A percentile compares a stretch with the other conserved stretches of the same genome.
These are phyloP conservation scores for Hyposoter didymator DNA, from an alignment of 2,888 invertebrate species.

Conservation along the genomic window DNA sequence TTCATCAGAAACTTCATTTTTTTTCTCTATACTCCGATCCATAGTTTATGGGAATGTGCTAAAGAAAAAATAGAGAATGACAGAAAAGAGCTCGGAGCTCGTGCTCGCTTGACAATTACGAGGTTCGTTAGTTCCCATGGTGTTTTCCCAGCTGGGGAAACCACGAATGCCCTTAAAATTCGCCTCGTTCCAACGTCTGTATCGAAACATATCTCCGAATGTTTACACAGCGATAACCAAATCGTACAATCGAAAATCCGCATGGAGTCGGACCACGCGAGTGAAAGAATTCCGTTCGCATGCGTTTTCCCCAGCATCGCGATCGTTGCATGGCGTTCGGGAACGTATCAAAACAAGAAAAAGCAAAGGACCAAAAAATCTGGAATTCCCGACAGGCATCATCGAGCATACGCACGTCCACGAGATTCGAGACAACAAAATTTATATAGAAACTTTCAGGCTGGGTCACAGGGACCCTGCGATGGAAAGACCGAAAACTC, in stretches of 20 bases:
- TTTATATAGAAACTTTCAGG: not conserved
- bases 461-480: not conserved
- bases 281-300: not conserved
- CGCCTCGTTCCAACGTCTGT: slow-evolving; percentile 11
- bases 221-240: not conserved
- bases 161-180: slow-evolving; percentile 29
- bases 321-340: not conserved
- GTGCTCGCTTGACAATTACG: slow-evolving; percentile 30
- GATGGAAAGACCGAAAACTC: not conserved
- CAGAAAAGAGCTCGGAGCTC: not conserved
- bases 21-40: not conserved
- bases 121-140: slow-evolving; percentile 43
- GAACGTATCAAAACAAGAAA: not conserved
- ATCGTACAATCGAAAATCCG: slow-evolving; percentile 17
- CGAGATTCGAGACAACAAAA: slow-evolving; percentile 6
- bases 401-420: not conserved
- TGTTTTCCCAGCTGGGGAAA: slow-evolving; percentile 13
- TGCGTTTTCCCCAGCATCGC: not conserved
- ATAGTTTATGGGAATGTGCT: not conserved
- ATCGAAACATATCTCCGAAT: not conserved
- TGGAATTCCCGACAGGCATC: not conserved
- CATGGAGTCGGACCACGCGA: not conserved
- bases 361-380: not conserved
- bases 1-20: not conserved
- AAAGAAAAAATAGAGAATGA: slow-evolving; percentile 21